Percentiles rank a stretch among this genome's conserved stretches.
Conservation (phyloP, 2,113 vertebrate genomes). For the Porphyrio hochstetteri region DNA sequence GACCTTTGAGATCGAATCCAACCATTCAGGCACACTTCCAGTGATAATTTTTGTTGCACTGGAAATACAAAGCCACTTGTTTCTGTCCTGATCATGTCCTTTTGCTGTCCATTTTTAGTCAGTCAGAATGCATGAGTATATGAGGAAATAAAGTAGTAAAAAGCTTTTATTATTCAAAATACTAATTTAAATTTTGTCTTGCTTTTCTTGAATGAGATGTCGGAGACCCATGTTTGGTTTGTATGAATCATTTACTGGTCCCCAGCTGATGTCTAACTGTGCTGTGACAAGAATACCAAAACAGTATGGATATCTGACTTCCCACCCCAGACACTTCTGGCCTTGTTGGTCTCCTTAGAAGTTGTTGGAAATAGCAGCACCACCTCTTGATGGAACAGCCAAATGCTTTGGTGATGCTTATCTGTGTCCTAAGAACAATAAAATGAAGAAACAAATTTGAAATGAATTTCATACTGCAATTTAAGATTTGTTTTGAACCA, state of each 20-base stretch:
- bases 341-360: not conserved
- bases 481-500: not conserved
- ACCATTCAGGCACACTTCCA: not conserved
- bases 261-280: not conserved
- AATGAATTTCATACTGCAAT: not conserved
- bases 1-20: too few species aligned
- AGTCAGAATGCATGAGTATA: not conserved
- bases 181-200: not conserved
- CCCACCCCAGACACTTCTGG: not conserved
- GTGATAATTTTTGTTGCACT: fast-evolving
- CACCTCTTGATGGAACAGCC: not conserved
- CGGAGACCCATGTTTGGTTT: not conserved
- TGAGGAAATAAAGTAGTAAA: not conserved
- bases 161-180: not conserved
- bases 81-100: not conserved
- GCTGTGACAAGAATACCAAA: not conserved
- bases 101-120: not conserved
- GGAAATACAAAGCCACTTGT: not conserved
- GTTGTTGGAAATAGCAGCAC: not conserved
- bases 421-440: not conserved
- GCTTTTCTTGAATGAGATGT: not conserved
- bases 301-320: not conserved
- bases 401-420: not conserved
- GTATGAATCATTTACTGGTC: not conserved
- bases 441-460: not conserved